Base-by-base conservation (phyloP, 2,888 invertebrate genomes). In the Chrysina gloriosa region DNA sequence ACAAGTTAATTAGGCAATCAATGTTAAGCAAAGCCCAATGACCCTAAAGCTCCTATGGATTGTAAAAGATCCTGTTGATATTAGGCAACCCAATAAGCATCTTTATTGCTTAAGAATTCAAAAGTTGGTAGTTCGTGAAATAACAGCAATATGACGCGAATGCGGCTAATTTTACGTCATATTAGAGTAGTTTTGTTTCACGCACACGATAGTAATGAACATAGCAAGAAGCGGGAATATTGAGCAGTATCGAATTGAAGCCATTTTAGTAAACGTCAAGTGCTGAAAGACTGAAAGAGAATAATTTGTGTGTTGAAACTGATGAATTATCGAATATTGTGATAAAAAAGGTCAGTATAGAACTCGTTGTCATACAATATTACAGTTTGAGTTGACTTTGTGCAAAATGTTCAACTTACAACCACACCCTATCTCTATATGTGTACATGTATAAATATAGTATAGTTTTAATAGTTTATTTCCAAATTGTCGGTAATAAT, bases 91-190 rank as follows among this genome's bases (percentile, higher is more conserved):
- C 7, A 19, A 16, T 42, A 16, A 6, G 7, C 42, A 6, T 16
- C 14, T 16, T 42, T 6, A 7, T 42, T 7, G n/a, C 19, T 16
- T 42, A 36, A 36, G n/a, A 36, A 9, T 36, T 36, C n/a, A 3
- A 48, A 25, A n/a, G 50, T 52, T 52, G 50, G 50, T 19, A 52
- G 7, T 29, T 6, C 4, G 14, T 19, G 19, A n/a, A n/a, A 19
- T 9, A 7, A 23, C 27, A 9, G 48, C 47, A 42, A 2, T 42
- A 19, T 9, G 27, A 11, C 27, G 19, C 11, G 31, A 52, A 16
- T 54, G 36, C 56, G 36, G 36, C 36, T 56, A 56, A 56, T 56
- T 39, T 56, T 56, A 39, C 56, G 56, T 56, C 56, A 56, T 36
- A 29, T 9, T 2, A n/a, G 11, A 27, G 39, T 56, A 23, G 36